These are phyloP conservation scores for Syrphus vitripennis DNA, from an alignment of 2,888 invertebrate species.

Conservation along the genomic window DNA sequence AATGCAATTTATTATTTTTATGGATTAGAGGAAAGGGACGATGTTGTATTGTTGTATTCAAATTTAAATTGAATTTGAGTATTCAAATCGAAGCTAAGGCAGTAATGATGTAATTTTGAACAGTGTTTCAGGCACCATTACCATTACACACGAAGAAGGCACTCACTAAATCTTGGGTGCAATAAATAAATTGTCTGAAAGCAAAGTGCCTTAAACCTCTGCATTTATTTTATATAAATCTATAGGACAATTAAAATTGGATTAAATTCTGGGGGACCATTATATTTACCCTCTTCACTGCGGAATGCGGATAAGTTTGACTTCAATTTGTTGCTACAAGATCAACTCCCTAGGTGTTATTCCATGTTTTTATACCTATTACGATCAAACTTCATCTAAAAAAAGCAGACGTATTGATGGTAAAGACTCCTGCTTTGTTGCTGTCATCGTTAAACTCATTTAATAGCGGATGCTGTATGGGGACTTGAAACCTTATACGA, in stretches of 20 bases:
- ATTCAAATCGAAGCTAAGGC: too few species aligned
- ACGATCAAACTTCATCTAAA: neutral
- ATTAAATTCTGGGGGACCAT: slow-evolving; percentile 34
- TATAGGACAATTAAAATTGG: slow-evolving; percentile 61
- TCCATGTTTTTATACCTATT: neutral
- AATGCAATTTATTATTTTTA: too few species aligned
- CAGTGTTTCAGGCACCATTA: too few species aligned
- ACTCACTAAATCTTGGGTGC: too few species aligned
- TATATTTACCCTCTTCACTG: slow-evolving; percentile 4
- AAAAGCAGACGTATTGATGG: neutral
- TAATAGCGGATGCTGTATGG: slow-evolving; percentile 45
- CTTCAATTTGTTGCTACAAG: slow-evolving; percentile 13
- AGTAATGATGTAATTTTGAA: too few species aligned
- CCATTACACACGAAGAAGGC: too few species aligned
- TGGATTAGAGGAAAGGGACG: too few species aligned
- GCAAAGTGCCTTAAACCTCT: slow-evolving; percentile 22
- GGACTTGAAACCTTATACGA: neutral
- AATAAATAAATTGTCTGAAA: neutral
- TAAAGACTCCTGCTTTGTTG: slow-evolving; percentile 42
- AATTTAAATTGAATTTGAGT: too few species aligned
- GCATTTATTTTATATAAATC: slow-evolving; percentile 52
- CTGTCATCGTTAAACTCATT: slow-evolving; percentile 57
- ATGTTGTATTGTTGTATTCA: too few species aligned
- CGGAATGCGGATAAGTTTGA: slow-evolving; percentile 5
- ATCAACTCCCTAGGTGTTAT: slow-evolving; percentile 14